phyloP scores from a whole-genome alignment of 2,797 vertebrate genomes.

The Acanthurus leucopareius region DNA sequence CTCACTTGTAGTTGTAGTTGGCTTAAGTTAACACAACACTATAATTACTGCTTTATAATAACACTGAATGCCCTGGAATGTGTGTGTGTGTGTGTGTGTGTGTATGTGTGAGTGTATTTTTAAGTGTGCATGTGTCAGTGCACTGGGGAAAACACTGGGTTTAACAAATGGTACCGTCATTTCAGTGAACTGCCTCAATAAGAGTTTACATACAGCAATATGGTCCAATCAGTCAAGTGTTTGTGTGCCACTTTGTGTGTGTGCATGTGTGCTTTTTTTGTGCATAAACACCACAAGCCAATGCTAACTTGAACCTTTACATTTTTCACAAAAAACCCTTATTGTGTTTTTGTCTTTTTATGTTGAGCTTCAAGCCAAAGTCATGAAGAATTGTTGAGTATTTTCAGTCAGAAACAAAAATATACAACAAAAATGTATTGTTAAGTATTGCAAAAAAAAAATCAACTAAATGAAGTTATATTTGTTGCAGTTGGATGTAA shows the following conservation, averaged over 20 bases:
- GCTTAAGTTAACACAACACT: conserved; percentile 76
- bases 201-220: conserved; percentile 23
- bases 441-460: not conserved
- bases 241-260: not conserved
- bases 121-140: not conserved
- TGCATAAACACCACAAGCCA: not conserved
- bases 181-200: conserved; percentile 24
- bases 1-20: conserved; percentile 49
- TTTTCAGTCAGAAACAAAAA: not conserved
- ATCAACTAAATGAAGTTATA: not conserved
- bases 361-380: not conserved
- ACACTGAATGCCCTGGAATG: too few species aligned
- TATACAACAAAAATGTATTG: not conserved
- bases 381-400: not conserved
- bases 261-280: not conserved
- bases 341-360: too few species aligned
- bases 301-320: not conserved
- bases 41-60: conserved; percentile 60
- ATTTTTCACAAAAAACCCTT: too few species aligned
- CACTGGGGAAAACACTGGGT: conserved; percentile 4
- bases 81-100: conserved; percentile 8
- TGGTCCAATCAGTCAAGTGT: not conserved
- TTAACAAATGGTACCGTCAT: conserved; percentile 37
- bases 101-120: conserved; percentile 8
- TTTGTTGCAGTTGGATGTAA: not conserved